Evolutionary conservation across 1,140 invertebrate species (phyloP).

Genomic region (Linepithema humile): DNA sequence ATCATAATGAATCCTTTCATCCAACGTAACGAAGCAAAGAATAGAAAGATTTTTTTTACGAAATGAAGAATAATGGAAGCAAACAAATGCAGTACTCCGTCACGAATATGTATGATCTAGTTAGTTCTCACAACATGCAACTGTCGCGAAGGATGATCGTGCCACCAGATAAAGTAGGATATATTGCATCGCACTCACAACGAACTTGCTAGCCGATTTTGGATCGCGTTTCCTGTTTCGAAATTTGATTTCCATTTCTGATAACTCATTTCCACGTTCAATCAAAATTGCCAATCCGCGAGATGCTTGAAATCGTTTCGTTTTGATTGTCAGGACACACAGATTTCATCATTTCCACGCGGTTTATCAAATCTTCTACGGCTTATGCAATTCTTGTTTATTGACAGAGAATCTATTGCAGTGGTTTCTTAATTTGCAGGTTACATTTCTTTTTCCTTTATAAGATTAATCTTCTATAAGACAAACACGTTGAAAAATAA

Average conservation of each 20-base stretch:
- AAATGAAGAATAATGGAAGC: constrained; percentile 42
- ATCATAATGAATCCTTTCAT: background rate
- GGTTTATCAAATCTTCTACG: constrained; percentile 27
- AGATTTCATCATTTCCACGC: constrained; percentile 24
- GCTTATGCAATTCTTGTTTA: background rate
- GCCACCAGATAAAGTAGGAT: constrained; percentile 42
- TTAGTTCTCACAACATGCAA: constrained; percentile 26
- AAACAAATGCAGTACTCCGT: constrained; percentile 42
- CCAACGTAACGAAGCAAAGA: background rate
- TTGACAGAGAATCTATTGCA: constrained; percentile 5
- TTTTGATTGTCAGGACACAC: constrained; percentile 66
- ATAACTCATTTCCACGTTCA: constrained; percentile 52
- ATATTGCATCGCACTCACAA: constrained; percentile 38
- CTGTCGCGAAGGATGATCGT: constrained; percentile 44
- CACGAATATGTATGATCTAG: constrained; percentile 47
- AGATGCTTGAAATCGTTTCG: constrained; percentile 62
- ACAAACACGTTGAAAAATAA: background rate
- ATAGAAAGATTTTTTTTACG: background rate
- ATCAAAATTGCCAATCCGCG: constrained; percentile 61
- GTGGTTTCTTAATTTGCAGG: background rate
- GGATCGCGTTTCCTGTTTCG: constrained; percentile 41
- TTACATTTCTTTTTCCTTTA: background rate
- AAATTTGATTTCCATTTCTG: constrained; percentile 60
- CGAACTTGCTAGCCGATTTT: constrained; percentile 47
- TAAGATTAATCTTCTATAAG: background rate